Conservation (phyloP, 2,113 vertebrate genomes). For the Notiomystis cincta region DNA sequence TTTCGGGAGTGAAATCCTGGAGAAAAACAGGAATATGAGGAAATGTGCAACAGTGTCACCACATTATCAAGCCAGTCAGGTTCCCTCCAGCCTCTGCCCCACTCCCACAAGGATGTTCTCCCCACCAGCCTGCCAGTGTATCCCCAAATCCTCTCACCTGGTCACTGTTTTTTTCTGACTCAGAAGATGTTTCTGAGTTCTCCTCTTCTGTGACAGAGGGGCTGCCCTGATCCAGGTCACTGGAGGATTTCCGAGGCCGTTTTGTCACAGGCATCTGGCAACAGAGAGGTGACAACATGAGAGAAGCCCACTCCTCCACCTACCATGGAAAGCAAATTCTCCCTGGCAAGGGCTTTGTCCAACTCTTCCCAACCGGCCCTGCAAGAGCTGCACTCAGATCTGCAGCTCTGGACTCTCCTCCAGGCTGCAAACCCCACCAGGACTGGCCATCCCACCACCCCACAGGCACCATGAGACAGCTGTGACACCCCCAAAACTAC, state of each 20-base stretch:
- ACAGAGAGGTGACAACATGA: neutral
- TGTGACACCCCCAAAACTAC: neutral
- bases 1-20: conserved; percentile 93
- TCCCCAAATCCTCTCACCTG: conserved; percentile 72
- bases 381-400: neutral
- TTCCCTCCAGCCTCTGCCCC: too few species aligned
- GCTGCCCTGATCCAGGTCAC: conserved; percentile 85
- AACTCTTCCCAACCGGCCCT: rapidly evolving
- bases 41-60: rapidly evolving
- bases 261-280: conserved; percentile 74
- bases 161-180: conserved; percentile 93
- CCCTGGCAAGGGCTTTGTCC: neutral
- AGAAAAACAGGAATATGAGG: neutral
- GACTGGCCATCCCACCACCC: neutral
- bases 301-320: neutral
- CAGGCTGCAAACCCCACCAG: neutral
- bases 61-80: rapidly evolving
- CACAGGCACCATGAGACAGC: neutral
- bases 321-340: rapidly evolving
- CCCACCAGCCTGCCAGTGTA: rapidly evolving
- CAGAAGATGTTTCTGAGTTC: conserved; percentile 86
- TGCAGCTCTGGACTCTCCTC: neutral
- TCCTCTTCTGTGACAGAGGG: conserved; percentile 87
- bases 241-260: conserved; percentile 85
- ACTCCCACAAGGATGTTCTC: neutral